A percentile compares a stretch with the other conserved stretches of the same genome.
phyloP scores from a whole-genome alignment of 2,797 vertebrate species.

The Jordanella pulchra region DNA sequence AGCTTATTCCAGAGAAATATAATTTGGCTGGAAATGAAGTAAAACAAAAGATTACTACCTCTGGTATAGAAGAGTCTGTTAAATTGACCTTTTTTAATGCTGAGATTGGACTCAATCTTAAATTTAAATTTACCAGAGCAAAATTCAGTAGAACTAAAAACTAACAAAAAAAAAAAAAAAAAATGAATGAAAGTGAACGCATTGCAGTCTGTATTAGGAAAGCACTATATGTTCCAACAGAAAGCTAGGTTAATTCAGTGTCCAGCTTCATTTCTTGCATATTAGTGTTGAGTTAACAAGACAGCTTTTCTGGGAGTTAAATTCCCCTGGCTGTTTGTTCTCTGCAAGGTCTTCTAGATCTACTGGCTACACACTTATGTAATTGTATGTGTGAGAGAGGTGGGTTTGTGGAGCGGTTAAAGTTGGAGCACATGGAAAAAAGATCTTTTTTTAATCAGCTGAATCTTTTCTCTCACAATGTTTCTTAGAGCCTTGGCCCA shows the following conservation, averaged over 20 bases:
- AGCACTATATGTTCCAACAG: slow-evolving; percentile 40
- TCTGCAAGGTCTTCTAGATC: slow-evolving; percentile 34
- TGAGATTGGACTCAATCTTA: background rate
- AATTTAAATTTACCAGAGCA: slow-evolving; percentile 21
- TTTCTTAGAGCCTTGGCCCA: slow-evolving; percentile 6
- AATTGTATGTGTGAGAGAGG: slow-evolving; percentile 2
- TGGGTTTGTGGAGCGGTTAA: background rate
- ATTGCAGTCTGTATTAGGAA: slow-evolving; percentile 1
- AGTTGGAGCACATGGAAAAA: background rate
- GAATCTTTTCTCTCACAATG: slow-evolving; percentile 9
- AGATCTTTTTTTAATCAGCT: slow-evolving; percentile 4
- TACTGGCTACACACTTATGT: slow-evolving; percentile 27
- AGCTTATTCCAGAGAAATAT: too few species aligned
- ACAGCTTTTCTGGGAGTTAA: slow-evolving; percentile 50
- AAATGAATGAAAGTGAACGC: slow-evolving; percentile 28
- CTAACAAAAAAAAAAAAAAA: slow-evolving; percentile 11
- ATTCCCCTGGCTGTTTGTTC: slow-evolving; percentile 49
- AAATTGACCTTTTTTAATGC: too few species aligned
- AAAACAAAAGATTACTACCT: too few species aligned
- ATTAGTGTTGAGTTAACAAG: slow-evolving; percentile 46
- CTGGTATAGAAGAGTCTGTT: too few species aligned
- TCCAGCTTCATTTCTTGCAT: slow-evolving; percentile 50
- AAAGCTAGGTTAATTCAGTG: slow-evolving; percentile 52
- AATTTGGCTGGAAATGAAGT: too few species aligned
- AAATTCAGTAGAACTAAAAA: slow-evolving; percentile 11